Evolutionary conservation across 2,797 vertebrate genomes (phyloP).

Genomic region (Microhierax caerulescens): DNA sequence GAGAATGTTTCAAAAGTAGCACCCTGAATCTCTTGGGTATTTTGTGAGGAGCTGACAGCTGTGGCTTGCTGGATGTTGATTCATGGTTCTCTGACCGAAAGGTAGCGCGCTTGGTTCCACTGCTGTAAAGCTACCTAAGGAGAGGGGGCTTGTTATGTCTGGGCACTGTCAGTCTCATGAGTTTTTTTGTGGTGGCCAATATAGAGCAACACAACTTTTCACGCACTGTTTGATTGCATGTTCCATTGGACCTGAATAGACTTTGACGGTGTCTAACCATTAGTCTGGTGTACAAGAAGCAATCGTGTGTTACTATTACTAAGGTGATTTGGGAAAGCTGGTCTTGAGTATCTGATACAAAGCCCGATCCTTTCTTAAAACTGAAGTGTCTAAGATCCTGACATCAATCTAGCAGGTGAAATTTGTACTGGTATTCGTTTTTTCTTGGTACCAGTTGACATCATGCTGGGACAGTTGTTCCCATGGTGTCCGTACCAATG

Average conservation of each 20-base stretch:
- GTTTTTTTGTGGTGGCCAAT: not conserved
- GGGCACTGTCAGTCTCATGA: fast-evolving
- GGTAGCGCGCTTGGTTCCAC: not conserved
- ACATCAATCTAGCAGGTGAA: not conserved
- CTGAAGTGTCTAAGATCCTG: not conserved
- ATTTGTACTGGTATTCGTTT: not conserved
- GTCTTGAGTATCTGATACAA: not conserved
- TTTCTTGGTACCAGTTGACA: not conserved
- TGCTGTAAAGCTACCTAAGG: not conserved
- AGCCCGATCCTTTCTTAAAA: not conserved
- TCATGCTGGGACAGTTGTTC: not conserved
- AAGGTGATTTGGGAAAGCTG: not conserved
- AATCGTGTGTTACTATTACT: not conserved
- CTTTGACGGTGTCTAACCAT: not conserved
- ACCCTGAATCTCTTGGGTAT: not conserved
- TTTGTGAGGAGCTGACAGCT: not conserved
- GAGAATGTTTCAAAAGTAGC: not conserved
- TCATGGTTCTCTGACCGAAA: not conserved
- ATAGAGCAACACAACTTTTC: not conserved
- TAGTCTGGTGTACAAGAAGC: not conserved
- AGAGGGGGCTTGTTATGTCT: not conserved
- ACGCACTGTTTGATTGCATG: not conserved
- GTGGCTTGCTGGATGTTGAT: not conserved
- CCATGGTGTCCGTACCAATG: not conserved
- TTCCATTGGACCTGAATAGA: not conserved